phyloP scores from a whole-genome alignment of 2,888 invertebrate species.

The Pristionchus entomophagus region DNA sequence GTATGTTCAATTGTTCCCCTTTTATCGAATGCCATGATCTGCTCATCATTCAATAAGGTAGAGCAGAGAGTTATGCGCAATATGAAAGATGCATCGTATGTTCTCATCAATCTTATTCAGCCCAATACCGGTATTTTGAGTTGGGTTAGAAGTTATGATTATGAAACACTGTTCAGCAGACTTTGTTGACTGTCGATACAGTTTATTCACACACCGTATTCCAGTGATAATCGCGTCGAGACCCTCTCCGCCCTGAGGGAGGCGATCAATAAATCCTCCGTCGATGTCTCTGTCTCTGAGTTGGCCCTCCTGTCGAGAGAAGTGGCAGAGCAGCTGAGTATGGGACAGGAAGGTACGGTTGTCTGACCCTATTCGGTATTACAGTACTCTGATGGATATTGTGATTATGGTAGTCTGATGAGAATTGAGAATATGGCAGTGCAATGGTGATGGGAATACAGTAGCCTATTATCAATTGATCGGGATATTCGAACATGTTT shows the following conservation, averaged over 20 bases:
- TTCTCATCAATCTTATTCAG: background rate
- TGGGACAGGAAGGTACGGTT: slow-evolving; percentile 70
- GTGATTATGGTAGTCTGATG: too few species aligned
- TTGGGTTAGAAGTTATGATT: background rate
- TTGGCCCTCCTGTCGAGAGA: slow-evolving; percentile 53
- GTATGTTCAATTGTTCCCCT: slow-evolving; percentile 43
- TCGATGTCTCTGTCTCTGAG: slow-evolving; percentile 37
- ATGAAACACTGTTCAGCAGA: background rate
- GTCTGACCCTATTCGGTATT: too few species aligned
- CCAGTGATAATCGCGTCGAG: slow-evolving; percentile 19
- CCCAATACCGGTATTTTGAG: background rate
- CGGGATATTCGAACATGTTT: background rate
- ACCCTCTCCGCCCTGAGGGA: slow-evolving; percentile 17
- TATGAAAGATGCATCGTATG: background rate
- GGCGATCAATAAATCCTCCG: slow-evolving; percentile 23
- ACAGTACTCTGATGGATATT: too few species aligned
- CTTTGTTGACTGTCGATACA: background rate
- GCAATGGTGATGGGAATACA: too few species aligned
- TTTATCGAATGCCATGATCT: background rate
- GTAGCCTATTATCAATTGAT: too few species aligned
- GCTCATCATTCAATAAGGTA: background rate
- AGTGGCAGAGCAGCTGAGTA: slow-evolving; percentile 61
- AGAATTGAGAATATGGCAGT: too few species aligned
- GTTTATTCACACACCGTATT: background rate
- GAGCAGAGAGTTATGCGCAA: background rate